Evolutionary conservation across 2,888 invertebrate species (phyloP), one percentile per base, ranked within the genome.

Genomic region (Drosophila quinaria): DNA sequence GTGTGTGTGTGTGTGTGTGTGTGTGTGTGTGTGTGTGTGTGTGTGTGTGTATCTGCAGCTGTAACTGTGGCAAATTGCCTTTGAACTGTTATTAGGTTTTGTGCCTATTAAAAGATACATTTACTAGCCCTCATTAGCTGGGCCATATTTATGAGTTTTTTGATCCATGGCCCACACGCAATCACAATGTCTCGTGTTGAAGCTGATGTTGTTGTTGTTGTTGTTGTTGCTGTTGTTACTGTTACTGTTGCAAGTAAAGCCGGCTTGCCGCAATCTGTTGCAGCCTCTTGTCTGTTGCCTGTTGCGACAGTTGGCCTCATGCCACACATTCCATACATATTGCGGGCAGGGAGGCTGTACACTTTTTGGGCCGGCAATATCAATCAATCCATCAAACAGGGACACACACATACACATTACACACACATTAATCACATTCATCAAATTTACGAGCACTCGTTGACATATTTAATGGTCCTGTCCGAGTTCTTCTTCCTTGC

Each of bases 41-140:
- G 42, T 51, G 33, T 33, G 10, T 44, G 13, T 44, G 15, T 19
- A 19, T 47, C 31, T 37, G 47, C 59, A 56, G 44, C 58, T 59
- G 55, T 33, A 62, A 46, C 62, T 55, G 63, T 70, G 58, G 60
- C 68, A 81, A 80, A 79, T 81, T 72, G 67, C 63, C 69, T 79
- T 85, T 79, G 67, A 85, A 82, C 76, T 81, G 72, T 79, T 81
- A 79, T 85, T 79, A 62, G 47, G 55, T 81, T 77, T 70, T 64
- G 55, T 52, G 63, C 46, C 74, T 33, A 61, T 65, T 70, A 67
- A 73, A 80, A 65, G 41, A 61, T 41, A 66, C 60, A 83, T 67
- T 62, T 65, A 59, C 41, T 31, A 50, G 50, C 44, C 65, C 54
- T 76, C 74, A 81, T 81, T 78, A 71, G 56, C 31, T 46, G 52